These are phyloP conservation scores for Heliconius nattereri DNA, from an alignment of 1,140 invertebrate species.

Conservation along the genomic window DNA sequence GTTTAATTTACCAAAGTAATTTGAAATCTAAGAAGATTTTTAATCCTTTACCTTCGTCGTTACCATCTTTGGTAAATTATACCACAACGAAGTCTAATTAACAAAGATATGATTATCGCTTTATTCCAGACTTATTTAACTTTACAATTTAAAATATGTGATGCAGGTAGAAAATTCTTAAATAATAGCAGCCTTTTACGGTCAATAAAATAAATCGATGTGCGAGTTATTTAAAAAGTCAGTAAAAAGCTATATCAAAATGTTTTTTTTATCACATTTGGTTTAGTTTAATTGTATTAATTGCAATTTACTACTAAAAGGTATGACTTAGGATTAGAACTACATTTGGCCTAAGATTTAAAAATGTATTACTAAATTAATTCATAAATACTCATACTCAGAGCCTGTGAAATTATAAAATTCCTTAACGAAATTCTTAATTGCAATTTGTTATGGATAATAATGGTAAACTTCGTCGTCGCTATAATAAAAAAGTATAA, in stretches of 20 bases:
- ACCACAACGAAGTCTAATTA: no score
- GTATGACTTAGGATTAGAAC: neutral
- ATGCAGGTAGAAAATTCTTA: neutral
- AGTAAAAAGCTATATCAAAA: neutral
- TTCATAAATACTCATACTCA: neutral
- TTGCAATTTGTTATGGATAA: slow-evolving; percentile 9
- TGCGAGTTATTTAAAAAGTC: neutral
- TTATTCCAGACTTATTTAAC: neutral
- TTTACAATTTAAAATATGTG: neutral
- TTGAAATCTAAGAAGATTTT: no score
- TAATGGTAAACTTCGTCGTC: slow-evolving; percentile 9
- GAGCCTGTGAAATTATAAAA: neutral
- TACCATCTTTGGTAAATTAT: no score
- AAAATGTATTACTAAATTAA: neutral
- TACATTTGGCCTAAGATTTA: neutral
- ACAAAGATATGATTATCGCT: neutral
- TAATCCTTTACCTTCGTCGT: no score
- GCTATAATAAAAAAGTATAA: slow-evolving; percentile 17
- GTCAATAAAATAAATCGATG: neutral
- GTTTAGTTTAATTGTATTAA: neutral
- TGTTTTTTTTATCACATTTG: neutral
- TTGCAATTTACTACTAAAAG: neutral
- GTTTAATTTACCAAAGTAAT: no score
- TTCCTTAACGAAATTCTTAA: slow-evolving; percentile 1
- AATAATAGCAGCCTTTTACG: neutral